Conservation (phyloP, 2,888 invertebrate genomes). For the Eupithecia insigniata region DNA sequence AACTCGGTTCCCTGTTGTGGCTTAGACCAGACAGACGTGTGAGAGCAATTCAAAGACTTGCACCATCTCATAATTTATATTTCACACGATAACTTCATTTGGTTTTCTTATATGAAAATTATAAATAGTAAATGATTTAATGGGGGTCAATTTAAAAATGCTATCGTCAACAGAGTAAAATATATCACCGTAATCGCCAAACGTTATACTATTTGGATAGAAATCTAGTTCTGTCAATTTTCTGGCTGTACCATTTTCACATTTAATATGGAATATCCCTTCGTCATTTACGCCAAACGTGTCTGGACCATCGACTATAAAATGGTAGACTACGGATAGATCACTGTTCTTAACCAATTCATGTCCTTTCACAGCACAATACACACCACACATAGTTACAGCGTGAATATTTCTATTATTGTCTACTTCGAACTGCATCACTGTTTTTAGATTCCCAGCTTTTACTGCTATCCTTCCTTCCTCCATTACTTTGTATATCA, state of each 20-base stretch:
- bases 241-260: constrained; percentile 69
- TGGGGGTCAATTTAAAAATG: constrained; percentile 69
- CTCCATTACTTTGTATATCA: constrained; percentile 69
- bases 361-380: constrained; percentile 60
- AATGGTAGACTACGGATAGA: constrained; percentile 62
- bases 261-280: constrained; percentile 67
- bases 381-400: constrained; percentile 73
- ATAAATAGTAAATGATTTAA: constrained; percentile 69
- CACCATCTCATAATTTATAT: not conserved
- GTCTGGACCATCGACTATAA: constrained; percentile 62
- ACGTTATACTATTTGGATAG: constrained; percentile 65
- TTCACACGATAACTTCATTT: not conserved
- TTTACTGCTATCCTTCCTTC: constrained; percentile 56
- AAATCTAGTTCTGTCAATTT: constrained; percentile 64
- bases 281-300: constrained; percentile 65
- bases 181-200: constrained; percentile 76
- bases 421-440: constrained; percentile 74
- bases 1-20: not conserved
- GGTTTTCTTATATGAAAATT: constrained; percentile 56
- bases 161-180: constrained; percentile 65
- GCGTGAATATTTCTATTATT: constrained; percentile 67
- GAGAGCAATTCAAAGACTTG: not conserved
- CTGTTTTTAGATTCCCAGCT: constrained; percentile 63
- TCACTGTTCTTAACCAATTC: constrained; percentile 69
- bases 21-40: not conserved